These are phyloP conservation scores for Oryzias woworae DNA, from an alignment of 2,113 vertebrate genomes.

Conservation along the genomic window DNA sequence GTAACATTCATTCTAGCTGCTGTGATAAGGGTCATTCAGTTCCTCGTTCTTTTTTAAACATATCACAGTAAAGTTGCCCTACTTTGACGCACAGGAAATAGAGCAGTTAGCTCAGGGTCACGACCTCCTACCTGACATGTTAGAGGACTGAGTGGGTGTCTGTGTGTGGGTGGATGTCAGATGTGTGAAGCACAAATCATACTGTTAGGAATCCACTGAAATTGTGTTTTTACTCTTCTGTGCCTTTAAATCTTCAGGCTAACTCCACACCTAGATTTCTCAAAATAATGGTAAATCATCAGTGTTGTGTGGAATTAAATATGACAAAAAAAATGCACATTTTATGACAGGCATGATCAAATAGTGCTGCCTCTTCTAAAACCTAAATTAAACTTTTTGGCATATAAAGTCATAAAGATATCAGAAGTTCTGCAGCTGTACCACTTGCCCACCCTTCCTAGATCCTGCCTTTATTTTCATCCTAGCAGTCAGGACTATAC, in stretches of 20 bases:
- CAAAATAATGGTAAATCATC: background rate
- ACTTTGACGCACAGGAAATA: constrained; percentile 55
- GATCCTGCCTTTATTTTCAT: constrained; percentile 5
- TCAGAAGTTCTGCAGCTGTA: background rate
- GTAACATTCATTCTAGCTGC: constrained; percentile 10
- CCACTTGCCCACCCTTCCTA: constrained; percentile 11
- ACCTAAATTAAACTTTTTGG: too few relatives aligned
- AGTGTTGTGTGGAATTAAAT: background rate
- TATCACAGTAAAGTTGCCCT: background rate
- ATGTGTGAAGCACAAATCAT: constrained; percentile 36
- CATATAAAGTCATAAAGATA: too few relatives aligned
- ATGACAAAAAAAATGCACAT: background rate
- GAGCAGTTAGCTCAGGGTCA: constrained; percentile 54
- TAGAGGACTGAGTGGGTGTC: constrained; percentile 40
- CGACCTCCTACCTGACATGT: constrained; percentile 56
- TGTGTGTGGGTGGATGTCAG: constrained; percentile 20
- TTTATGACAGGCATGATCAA: constrained; percentile 19
- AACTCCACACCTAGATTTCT: constrained; percentile 6
- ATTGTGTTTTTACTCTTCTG: constrained; percentile 33
- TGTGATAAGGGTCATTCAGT: background rate
- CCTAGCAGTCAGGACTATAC: constrained; percentile 54
- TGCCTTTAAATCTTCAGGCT: constrained; percentile 13
- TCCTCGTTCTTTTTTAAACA: too few relatives aligned
- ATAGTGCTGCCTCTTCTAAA: background rate
- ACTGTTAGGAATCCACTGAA: constrained; percentile 23